Conservation (phyloP, 1,140 invertebrate genomes). For the Papilio helenus region DNA sequence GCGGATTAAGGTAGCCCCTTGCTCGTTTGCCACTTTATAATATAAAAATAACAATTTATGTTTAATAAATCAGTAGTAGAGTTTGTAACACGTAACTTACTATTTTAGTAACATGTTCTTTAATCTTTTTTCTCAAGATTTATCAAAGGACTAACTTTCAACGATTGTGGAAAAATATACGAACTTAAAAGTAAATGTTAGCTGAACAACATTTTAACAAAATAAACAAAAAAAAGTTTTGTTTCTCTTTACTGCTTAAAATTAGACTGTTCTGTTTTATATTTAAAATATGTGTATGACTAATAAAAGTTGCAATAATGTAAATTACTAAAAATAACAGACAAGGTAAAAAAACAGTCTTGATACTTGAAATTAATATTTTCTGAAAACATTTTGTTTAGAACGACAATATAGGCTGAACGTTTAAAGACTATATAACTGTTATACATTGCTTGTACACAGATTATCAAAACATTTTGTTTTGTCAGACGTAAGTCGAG, state of each 20-base stretch:
- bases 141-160: conserved; percentile 8
- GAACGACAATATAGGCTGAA: background rate
- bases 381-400: conserved; percentile 17
- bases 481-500: too few relatives aligned
- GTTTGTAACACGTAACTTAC: too few relatives aligned
- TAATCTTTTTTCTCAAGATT: background rate
- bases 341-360: background rate
- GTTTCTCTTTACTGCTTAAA: conserved; percentile 1
- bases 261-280: background rate
- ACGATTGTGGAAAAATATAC: background rate
- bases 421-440: background rate
- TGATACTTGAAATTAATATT: conserved; percentile 11
- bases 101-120: background rate
- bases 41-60: too few relatives aligned
- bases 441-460: background rate
- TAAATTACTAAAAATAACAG: background rate
- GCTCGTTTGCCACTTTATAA: too few relatives aligned
- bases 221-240: conserved; percentile 4
- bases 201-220: background rate
- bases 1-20: too few relatives aligned
- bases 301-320: background rate
- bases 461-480: too few relatives aligned
- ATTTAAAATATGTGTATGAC: background rate
- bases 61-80: too few relatives aligned
- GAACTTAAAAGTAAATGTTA: background rate